Evolutionary conservation across 37 sponge, comb jelly and placozoan species (phyloP).

Genomic region (Ephydatia muelleri): DNA sequence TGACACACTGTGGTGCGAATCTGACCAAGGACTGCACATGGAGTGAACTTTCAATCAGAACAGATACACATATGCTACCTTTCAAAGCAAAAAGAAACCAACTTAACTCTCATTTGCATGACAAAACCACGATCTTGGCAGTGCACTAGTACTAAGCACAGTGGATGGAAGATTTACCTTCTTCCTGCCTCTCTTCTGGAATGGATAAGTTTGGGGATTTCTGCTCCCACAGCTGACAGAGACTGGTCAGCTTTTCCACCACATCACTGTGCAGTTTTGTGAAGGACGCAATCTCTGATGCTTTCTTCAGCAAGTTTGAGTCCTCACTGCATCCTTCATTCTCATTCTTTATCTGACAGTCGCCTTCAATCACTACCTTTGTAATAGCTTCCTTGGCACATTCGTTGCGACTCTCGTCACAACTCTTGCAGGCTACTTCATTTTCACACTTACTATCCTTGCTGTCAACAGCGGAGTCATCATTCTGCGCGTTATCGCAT

Average conservation of each 20-base stretch:
- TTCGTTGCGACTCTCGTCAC: not conserved
- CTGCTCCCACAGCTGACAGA: constrained; percentile 51
- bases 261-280: constrained; percentile 44
- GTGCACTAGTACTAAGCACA: too few species aligned
- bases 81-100: too few species aligned
- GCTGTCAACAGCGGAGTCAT: not conserved
- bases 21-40: constrained; percentile 51
- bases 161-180: not conserved
- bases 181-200: not conserved
- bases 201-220: constrained; percentile 14
- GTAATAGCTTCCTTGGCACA: not conserved
- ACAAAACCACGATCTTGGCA: too few species aligned
- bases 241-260: not conserved
- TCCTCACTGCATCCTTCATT: not conserved
- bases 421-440: not conserved
- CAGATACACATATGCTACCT: too few species aligned
- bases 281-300: constrained; percentile 28
- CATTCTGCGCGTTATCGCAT: not conserved
- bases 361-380: not conserved
- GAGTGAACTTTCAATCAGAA: too few species aligned
- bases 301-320: not conserved
- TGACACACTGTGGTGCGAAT: constrained; percentile 69
- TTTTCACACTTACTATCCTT: not conserved
- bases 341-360: not conserved
- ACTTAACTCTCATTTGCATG: too few species aligned